Evolutionary conservation across 2,888 invertebrate genomes (phyloP).

Genomic region (Gymnoscelis rufifasciata): DNA sequence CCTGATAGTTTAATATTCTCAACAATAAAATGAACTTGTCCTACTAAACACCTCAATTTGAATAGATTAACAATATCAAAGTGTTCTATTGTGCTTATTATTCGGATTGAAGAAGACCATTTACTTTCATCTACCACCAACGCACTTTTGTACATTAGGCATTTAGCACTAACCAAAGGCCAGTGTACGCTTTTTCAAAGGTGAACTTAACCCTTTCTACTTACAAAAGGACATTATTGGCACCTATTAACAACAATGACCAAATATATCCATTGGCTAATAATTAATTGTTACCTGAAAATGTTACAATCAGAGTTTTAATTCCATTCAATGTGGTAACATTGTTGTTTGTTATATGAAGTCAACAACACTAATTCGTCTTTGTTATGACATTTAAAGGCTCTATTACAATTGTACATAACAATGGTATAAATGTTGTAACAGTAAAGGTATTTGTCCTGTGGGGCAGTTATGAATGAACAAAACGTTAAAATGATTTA

Average conservation of each 20-base stretch:
- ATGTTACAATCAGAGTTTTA: not conserved
- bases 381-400: slow-evolving; percentile 14
- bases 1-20: too few relatives aligned
- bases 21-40: too few relatives aligned
- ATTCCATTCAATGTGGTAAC: not conserved
- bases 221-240: not conserved
- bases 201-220: not conserved
- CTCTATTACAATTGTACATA: slow-evolving; percentile 9
- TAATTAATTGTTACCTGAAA: not conserved
- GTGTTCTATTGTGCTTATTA: too few relatives aligned
- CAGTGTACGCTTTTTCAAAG: not conserved
- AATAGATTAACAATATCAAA: too few relatives aligned
- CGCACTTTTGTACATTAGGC: not conserved
- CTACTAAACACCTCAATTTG: too few relatives aligned
- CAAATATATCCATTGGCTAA: not conserved
- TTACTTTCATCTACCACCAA: not conserved
- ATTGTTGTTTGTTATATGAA: slow-evolving; percentile 16
- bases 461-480: slow-evolving; percentile 10
- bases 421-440: slow-evolving; percentile 12
- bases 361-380: slow-evolving; percentile 17
- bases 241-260: not conserved
- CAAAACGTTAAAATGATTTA: slow-evolving; percentile 5
- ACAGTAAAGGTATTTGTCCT: slow-evolving; percentile 11
- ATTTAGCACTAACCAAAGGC: not conserved
- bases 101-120: not conserved